Conservation (phyloP, 2,797 vertebrate genomes). For the Protonibea diacanthus region DNA sequence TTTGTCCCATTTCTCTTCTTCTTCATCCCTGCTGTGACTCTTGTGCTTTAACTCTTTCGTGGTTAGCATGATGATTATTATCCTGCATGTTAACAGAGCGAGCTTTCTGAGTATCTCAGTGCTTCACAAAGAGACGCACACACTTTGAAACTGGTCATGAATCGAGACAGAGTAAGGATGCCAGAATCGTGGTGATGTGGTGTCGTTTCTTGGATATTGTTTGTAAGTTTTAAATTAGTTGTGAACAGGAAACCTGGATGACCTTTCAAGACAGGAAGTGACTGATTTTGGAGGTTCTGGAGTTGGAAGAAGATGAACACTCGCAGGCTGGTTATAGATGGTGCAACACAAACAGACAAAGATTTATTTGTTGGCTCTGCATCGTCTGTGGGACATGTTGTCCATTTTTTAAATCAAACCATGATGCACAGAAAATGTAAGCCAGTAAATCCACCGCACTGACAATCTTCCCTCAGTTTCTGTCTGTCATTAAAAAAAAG, state of each 20-base stretch:
- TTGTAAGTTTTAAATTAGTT: not conserved
- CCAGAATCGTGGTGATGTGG: not conserved
- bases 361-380: not conserved
- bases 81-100: not conserved
- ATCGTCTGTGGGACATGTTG: not conserved
- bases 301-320: too few relatives aligned
- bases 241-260: not conserved
- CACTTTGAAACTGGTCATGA: not conserved
- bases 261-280: too few relatives aligned
- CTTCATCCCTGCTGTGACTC: not conserved
- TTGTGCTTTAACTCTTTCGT: not conserved
- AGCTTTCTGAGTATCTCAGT: too few relatives aligned
- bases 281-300: too few relatives aligned
- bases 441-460: not conserved
- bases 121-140: too few relatives aligned
- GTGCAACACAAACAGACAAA: not conserved
- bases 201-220: not conserved
- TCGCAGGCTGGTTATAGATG: not conserved
- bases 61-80: not conserved
- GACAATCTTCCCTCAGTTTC: not conserved
- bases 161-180: not conserved
- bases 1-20: constrained; percentile 4
- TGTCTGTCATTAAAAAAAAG: not conserved
- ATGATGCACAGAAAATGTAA: not conserved
- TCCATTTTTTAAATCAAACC: constrained; percentile 1